Percentiles rank a stretch among this genome's conserved stretches.
These are phyloP conservation scores for Meriones psammophilus DNA, from an alignment of 2,797 vertebrate genomes.

Conservation along the genomic window DNA sequence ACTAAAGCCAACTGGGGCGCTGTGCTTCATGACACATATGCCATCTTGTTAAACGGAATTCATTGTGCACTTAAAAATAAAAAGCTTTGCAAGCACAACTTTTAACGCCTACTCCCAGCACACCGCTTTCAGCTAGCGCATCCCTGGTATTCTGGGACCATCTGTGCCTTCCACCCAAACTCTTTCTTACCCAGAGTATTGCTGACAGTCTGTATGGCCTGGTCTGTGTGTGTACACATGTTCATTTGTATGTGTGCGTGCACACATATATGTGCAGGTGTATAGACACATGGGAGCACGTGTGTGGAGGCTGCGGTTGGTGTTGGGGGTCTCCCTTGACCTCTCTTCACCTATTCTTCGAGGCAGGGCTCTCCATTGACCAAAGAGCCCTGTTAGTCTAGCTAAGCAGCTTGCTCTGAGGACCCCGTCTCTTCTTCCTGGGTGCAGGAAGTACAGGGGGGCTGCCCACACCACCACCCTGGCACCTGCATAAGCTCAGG, in stretches of 20 bases:
- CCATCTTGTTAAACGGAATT: background rate
- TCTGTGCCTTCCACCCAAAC: background rate
- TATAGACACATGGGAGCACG: background rate
- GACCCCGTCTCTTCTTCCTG: background rate
- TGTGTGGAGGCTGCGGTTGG: background rate
- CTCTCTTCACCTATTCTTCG: background rate
- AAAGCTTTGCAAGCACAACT: background rate
- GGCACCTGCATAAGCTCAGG: background rate
- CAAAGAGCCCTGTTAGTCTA: background rate
- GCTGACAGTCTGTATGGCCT: background rate
- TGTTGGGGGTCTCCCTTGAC: background rate
- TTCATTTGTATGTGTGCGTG: background rate
- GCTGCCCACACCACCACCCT: background rate
- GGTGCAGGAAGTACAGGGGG: background rate
- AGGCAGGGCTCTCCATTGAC: background rate
- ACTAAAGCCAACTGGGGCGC: background rate
- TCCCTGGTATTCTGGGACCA: background rate
- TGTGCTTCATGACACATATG: background rate
- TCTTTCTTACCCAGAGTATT: too few species aligned
- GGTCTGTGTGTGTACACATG: too few species aligned
- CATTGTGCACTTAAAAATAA: background rate
- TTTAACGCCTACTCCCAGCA: background rate
- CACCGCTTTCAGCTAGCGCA: background rate
- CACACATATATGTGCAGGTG: background rate
- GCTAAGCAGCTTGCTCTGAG: background rate